phyloP scores from a whole-genome alignment of 1,140 invertebrate species.

The Pissodes strobi region DNA sequence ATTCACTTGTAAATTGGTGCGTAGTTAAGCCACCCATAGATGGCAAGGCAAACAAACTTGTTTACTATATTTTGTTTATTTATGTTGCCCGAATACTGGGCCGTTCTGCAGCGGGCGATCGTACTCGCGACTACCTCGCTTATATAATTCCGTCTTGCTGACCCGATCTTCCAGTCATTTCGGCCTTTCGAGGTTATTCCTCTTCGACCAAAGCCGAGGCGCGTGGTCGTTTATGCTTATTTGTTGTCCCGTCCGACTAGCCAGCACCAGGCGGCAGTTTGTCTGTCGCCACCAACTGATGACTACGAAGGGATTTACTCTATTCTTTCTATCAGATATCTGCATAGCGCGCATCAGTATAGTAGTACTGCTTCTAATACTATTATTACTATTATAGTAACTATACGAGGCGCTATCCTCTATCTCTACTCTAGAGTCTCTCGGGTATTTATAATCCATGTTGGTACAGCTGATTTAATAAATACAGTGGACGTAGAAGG shows the following conservation, averaged over 20 bases:
- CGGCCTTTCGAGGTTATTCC: constrained; percentile 35
- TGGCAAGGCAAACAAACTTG: constrained; percentile 2
- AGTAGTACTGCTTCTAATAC: no score
- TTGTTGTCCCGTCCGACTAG: constrained; percentile 2
- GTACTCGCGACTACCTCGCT: constrained; percentile 12
- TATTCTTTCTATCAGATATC: constrained; percentile 9
- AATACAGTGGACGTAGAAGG: no score
- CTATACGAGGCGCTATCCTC: no score
- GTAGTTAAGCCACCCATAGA: not conserved
- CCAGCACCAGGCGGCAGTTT: constrained; percentile 18
- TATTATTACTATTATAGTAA: no score
- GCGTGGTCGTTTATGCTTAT: constrained; percentile 23
- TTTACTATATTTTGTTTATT: constrained; percentile 13
- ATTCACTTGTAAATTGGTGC: not conserved
- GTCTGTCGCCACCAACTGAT: constrained; percentile 23
- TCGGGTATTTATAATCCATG: no score
- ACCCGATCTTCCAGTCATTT: constrained; percentile 20
- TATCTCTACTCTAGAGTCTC: no score
- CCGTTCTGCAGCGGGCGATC: not conserved
- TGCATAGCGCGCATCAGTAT: no score
- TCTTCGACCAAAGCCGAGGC: constrained; percentile 18
- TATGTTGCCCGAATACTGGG: constrained; percentile 11
- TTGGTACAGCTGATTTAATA: no score
- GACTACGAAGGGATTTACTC: constrained; percentile 18
- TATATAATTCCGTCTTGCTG: constrained; percentile 29